These are phyloP conservation scores for Oncorhynchus tshawytscha DNA, from an alignment of 2,113 vertebrate genomes.

Conservation along the genomic window DNA sequence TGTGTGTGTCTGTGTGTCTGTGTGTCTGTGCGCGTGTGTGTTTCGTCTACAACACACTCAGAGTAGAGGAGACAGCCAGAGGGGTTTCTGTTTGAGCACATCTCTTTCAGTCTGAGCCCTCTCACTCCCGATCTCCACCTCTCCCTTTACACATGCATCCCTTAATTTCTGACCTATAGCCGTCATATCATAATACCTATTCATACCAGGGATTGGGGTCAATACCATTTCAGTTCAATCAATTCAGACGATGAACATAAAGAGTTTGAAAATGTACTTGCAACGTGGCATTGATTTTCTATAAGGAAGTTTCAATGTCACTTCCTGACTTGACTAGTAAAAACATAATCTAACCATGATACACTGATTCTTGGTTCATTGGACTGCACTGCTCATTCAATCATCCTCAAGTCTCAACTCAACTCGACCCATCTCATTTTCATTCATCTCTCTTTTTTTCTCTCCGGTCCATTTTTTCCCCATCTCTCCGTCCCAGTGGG, in stretches of 20 bases:
- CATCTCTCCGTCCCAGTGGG: conserved; percentile 72
- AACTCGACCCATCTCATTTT: conserved; percentile 33
- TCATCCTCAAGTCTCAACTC: neutral
- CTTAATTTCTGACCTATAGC: too few relatives aligned
- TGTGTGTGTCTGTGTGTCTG: too few relatives aligned
- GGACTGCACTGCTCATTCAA: neutral
- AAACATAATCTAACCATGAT: neutral
- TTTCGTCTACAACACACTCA: too few relatives aligned
- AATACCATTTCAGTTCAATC: too few relatives aligned
- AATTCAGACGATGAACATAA: neutral
- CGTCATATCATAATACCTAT: neutral
- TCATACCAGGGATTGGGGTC: neutral
- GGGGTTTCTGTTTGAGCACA: too few relatives aligned
- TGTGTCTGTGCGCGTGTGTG: too few relatives aligned
- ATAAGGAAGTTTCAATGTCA: neutral
- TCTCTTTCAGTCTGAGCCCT: too few relatives aligned
- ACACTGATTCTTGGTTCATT: neutral
- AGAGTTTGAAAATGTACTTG: neutral
- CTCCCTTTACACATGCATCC: too few relatives aligned
- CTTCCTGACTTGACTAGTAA: neutral
- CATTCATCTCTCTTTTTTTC: conserved; percentile 42
- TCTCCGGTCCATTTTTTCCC: conserved; percentile 29
- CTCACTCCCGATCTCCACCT: too few relatives aligned
- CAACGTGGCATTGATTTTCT: neutral
- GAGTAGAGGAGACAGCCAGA: too few relatives aligned